These are phyloP conservation scores for Trididemnum nubilum DNA, from an alignment of 23 tunicate species.

Conservation along the genomic window DNA sequence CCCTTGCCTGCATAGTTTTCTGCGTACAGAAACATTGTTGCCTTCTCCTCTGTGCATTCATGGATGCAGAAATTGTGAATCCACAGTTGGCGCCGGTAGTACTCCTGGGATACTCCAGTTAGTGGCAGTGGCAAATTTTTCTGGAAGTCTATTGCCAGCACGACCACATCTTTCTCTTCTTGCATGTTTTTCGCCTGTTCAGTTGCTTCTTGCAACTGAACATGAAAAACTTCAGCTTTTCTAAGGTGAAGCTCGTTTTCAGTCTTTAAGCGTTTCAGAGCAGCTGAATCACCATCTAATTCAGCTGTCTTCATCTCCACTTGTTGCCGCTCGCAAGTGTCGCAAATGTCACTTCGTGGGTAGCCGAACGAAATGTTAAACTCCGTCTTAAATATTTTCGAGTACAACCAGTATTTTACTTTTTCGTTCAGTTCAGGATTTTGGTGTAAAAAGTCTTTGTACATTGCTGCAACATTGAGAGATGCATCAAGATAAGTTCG, in stretches of 20 bases:
- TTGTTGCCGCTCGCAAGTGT: not conserved
- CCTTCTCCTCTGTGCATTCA: too few relatives aligned
- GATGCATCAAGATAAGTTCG: not conserved
- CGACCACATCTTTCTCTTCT: not conserved
- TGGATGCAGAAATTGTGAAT: conserved; percentile 23
- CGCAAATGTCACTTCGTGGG: too few relatives aligned
- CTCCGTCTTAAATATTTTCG: not conserved
- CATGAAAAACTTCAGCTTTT: too few relatives aligned
- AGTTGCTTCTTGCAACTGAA: not conserved
- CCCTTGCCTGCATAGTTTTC: too few relatives aligned
- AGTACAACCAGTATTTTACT: not conserved
- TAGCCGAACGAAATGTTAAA: not conserved
- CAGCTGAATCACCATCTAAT: too few relatives aligned
- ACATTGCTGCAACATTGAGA: not conserved
- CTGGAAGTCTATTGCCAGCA: not conserved
- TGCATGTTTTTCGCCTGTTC: not conserved
- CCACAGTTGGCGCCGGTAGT: too few relatives aligned
- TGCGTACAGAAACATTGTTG: too few relatives aligned
- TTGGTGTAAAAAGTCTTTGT: too few relatives aligned
- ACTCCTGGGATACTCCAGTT: conserved; percentile 23
- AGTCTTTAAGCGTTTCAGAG: too few relatives aligned
- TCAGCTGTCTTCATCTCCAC: not conserved
- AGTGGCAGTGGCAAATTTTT: conserved; percentile 11
- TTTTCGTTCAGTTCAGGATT: not conserved
- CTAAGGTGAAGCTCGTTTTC: too few relatives aligned